These are phyloP conservation scores for human (Homo sapiens) DNA, from an alignment of 2,113 vertebrate species.

Conservation along the genomic window GRCh38 chr20:63063501-63064000, in stretches of 20 bases:
- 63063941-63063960: not conserved
- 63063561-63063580: no score
- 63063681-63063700: not conserved
- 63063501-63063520: no score
- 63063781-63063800: no score
- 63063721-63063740: not conserved
- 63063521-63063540: no score
- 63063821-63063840: rapidly evolving
- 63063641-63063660: not conserved
- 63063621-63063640: not conserved
- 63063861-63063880: not conserved
- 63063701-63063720: rapidly evolving
- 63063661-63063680: not conserved
- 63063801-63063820: no score
- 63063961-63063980: not conserved
- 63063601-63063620: no score
- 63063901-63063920: not conserved
- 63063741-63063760: rapidly evolving
- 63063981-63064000: no score
- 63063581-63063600: no score
- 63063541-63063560: no score
- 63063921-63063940: not conserved
- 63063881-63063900: not conserved
- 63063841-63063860: not conserved
- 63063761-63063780: not conserved